These are phyloP conservation scores for Ammospiza nelsoni DNA, from an alignment of 2,113 vertebrate species.

Conservation along the genomic window DNA sequence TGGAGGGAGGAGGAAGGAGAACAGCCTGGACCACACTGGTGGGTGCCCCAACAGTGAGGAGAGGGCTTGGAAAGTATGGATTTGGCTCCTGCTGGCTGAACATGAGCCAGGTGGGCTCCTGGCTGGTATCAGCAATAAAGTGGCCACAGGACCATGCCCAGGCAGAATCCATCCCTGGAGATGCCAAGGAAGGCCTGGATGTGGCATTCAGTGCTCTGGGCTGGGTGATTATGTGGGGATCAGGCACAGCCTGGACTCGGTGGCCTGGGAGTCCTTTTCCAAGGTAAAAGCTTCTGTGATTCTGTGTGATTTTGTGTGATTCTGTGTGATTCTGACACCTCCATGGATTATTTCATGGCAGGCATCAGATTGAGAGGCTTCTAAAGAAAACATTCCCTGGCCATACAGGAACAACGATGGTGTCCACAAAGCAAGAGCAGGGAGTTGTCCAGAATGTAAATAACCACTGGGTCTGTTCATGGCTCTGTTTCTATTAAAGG, in stretches of 20 bases:
- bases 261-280: neutral
- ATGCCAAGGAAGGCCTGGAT: neutral
- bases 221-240: neutral
- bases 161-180: neutral
- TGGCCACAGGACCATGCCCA: neutral
- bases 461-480: neutral
- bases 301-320: neutral
- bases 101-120: neutral
- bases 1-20: neutral
- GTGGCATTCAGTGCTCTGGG: neutral
- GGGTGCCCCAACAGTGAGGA: neutral
- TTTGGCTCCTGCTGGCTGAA: neutral
- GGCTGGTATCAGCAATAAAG: neutral
- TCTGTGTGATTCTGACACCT: neutral
- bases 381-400: neutral
- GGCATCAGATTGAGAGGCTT: neutral
- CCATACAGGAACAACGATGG: rapidly evolving
- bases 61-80: neutral
- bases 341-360: neutral
- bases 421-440: neutral
- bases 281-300: neutral
- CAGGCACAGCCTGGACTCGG: rapidly evolving
- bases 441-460: neutral
- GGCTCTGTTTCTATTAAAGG: conserved; percentile 13
- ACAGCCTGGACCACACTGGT: neutral